Evolutionary conservation across 2,113 vertebrate genomes (phyloP).

Genomic region (pig (Sus scrofa)): T2T-Sscrofa CM000812.6:72844501-72845000

Average conservation of each 20-base stretch:
- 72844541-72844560: conserved; percentile 3
- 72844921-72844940: conserved; percentile 1
- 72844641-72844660: conserved; percentile 25
- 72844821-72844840: too few relatives aligned
- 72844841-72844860: neutral
- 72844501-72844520: neutral
- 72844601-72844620: conserved; percentile 15
- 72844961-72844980: neutral
- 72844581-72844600: neutral
- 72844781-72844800: neutral
- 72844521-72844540: neutral
- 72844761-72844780: neutral
- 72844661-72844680: neutral
- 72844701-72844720: neutral
- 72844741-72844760: neutral
- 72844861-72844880: neutral
- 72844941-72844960: neutral
- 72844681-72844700: neutral
- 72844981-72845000: neutral
- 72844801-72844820: too few relatives aligned
- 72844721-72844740: neutral
- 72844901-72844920: neutral
- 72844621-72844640: neutral
- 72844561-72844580: neutral
- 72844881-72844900: neutral